Percentiles rank a stretch among this genome's conserved stretches.
Conservation (phyloP, 2,797 vertebrate genomes). For the Oceanodroma leucorhoa region DNA sequence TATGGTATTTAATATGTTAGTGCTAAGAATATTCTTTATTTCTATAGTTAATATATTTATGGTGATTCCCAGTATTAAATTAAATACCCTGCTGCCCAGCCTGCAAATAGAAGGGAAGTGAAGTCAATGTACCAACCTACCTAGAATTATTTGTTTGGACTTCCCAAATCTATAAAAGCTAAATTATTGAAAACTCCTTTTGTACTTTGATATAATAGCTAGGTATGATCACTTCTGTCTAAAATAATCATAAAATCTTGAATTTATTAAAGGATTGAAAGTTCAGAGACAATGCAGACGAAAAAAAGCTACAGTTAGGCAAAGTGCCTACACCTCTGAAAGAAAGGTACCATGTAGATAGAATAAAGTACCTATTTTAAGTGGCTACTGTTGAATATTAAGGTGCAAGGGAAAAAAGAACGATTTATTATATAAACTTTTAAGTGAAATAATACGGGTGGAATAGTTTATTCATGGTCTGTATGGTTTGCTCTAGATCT, state of each 20-base stretch:
- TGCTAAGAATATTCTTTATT: neutral
- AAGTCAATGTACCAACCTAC: neutral
- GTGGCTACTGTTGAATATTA: neutral
- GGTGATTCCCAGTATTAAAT: neutral
- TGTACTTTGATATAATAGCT: neutral
- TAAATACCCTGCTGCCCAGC: neutral
- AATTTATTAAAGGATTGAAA: constrained; percentile 74
- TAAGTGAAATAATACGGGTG: neutral
- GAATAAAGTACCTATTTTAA: neutral
- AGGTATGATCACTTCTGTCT: neutral
- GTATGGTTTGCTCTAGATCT: neutral
- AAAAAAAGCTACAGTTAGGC: constrained; percentile 45
- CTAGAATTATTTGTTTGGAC: neutral
- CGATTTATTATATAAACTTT: neutral
- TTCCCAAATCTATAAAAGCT: neutral
- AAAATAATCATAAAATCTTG: constrained; percentile 48
- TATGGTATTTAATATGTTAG: neutral
- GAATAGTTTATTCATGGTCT: neutral
- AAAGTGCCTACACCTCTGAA: constrained; percentile 1
- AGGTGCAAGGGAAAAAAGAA: neutral
- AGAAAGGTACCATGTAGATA: constrained; percentile 61
- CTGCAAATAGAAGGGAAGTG: neutral
- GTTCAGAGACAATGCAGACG: constrained; percentile 68
- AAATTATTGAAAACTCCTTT: neutral
- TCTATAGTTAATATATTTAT: neutral